Percentiles rank a stretch among this genome's conserved stretches.
Conservation (phyloP, 2,888 invertebrate species). For the Campaea margaritaria region DNA sequence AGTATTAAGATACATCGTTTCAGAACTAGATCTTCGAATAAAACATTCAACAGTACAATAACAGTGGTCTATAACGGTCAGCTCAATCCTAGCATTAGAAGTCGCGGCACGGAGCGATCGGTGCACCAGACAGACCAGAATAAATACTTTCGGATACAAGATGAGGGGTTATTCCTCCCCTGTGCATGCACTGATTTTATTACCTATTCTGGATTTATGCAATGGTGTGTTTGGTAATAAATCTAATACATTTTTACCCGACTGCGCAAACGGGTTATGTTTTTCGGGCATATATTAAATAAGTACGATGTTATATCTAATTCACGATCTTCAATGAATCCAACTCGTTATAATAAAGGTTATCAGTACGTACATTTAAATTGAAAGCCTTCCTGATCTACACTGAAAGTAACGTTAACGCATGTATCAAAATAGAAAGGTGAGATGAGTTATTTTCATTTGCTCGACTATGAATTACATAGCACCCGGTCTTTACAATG, state of each 20-base stretch:
- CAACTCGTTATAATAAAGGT: neutral
- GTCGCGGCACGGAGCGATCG: slow-evolving; percentile 61
- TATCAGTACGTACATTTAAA: neutral
- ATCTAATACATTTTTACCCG: no score
- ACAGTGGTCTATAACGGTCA: slow-evolving; percentile 38
- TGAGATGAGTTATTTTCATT: slow-evolving; percentile 31
- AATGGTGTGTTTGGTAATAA: no score
- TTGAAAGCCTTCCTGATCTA: neutral
- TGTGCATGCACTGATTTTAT: slow-evolving; percentile 9
- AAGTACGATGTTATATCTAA: no score
- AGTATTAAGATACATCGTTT: neutral
- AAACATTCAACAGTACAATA: neutral
- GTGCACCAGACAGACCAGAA: slow-evolving; percentile 54
- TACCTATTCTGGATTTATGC: neutral
- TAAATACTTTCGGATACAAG: slow-evolving; percentile 52
- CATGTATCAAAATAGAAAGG: slow-evolving; percentile 39
- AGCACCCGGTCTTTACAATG: slow-evolving; percentile 57
- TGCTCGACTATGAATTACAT: slow-evolving; percentile 53
- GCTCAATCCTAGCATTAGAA: slow-evolving; percentile 58
- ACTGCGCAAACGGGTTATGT: no score
- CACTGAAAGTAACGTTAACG: slow-evolving; percentile 26
- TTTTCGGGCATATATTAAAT: no score
- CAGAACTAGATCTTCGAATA: neutral
- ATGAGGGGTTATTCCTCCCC: slow-evolving; percentile 2
- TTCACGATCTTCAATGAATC: no score